These are phyloP conservation scores for Notechis scutatus DNA, from an alignment of 2,113 vertebrate genomes.

Conservation along the genomic window DNA sequence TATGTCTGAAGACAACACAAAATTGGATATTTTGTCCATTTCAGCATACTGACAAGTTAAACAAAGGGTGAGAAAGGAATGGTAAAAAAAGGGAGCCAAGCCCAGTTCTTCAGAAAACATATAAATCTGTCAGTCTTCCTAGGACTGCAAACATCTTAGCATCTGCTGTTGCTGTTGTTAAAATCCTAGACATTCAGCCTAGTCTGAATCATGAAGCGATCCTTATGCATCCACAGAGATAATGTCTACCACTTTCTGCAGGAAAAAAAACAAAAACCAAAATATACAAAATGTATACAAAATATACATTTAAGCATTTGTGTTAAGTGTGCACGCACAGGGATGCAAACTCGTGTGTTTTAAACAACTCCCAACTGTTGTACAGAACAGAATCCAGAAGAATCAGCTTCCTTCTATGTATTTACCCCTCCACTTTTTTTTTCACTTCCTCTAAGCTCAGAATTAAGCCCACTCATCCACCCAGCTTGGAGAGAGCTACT, in stretches of 20 bases:
- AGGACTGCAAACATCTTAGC: conserved; percentile 37
- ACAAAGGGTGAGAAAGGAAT: background rate
- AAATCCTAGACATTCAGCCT: conserved; percentile 47
- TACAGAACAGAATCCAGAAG: conserved; percentile 37
- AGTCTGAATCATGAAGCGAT: conserved; percentile 10
- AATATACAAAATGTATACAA: background rate
- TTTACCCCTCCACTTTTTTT: conserved; percentile 25
- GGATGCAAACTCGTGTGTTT: background rate
- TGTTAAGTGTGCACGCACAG: background rate
- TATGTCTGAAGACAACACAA: conserved; percentile 28
- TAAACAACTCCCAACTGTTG: conserved; percentile 32
- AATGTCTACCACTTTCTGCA: conserved; percentile 29
- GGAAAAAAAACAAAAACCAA: conserved; percentile 26
- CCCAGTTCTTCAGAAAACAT: conserved; percentile 33
- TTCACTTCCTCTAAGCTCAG: background rate
- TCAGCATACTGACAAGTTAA: conserved; percentile 18
- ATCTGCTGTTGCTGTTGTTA: conserved; percentile 50
- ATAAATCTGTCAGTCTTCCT: conserved; percentile 22
- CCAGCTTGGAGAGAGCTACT: background rate
- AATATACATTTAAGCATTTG: background rate
- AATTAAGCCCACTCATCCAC: conserved; percentile 42
- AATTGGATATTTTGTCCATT: conserved; percentile 13
- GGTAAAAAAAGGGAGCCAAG: conserved; percentile 31
- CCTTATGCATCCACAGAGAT: conserved; percentile 26
- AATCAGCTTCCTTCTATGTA: conserved; percentile 5